Evolutionary conservation across 2,113 vertebrate species (phyloP).

Genomic region (Phaethornis superciliosus): DNA sequence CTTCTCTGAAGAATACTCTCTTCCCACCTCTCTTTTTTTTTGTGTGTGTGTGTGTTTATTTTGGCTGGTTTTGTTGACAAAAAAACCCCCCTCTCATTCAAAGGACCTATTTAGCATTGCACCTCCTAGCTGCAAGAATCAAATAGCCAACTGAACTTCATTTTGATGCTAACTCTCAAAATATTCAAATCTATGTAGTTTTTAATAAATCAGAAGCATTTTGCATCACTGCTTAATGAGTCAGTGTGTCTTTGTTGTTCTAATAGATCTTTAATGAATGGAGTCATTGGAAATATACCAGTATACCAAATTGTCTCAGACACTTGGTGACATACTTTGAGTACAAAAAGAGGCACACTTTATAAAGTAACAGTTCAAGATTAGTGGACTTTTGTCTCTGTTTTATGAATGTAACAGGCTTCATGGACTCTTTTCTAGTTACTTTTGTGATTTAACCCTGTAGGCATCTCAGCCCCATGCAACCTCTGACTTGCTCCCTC

Average conservation of each 20-base stretch:
- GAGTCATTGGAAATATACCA: not conserved
- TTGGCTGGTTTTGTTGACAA: not conserved
- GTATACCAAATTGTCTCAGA: not conserved
- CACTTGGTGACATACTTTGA: not conserved
- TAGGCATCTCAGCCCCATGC: not conserved
- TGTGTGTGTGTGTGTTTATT: not conserved
- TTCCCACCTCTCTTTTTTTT: not conserved
- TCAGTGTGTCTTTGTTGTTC: not conserved
- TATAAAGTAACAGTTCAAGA: not conserved
- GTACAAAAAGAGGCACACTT: not conserved
- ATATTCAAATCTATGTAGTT: not conserved
- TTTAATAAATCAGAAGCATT: not conserved
- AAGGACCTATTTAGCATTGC: not conserved
- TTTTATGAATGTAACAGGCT: not conserved
- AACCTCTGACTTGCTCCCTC: rapidly evolving
- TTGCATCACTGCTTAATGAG: not conserved
- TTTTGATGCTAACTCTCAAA: not conserved
- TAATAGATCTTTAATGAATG: not conserved
- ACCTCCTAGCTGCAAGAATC: not conserved
- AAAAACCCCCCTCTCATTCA: not conserved
- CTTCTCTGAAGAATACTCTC: not conserved
- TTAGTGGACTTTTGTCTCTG: not conserved
- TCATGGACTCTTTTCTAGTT: not conserved
- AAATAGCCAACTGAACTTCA: not conserved
- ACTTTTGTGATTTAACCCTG: not conserved